phyloP scores from a whole-genome alignment of 2,888 invertebrate species.

The Pedicia rivosa region DNA sequence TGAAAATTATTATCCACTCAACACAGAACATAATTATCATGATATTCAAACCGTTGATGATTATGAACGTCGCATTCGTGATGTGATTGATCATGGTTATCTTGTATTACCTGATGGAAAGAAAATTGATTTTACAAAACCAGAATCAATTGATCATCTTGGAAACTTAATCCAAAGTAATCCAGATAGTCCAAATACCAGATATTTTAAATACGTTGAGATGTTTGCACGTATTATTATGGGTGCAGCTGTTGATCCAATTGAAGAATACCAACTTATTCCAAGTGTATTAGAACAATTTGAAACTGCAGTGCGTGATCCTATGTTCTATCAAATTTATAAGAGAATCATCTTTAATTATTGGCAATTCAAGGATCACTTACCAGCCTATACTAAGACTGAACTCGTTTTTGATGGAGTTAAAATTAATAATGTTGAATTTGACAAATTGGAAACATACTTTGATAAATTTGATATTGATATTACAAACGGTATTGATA shows the following conservation, averaged over 20 bases:
- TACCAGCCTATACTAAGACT: conserved; percentile 42
- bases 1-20: conserved; percentile 36
- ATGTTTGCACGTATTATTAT: conserved; percentile 36
- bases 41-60: conserved; percentile 29
- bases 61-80: conserved; percentile 39
- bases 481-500: conserved; percentile 32
- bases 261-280: conserved; percentile 19
- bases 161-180: conserved; percentile 40
- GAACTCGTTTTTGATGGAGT: conserved; percentile 47
- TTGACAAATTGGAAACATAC: conserved; percentile 49
- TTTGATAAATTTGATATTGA: conserved; percentile 51
- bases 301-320: conserved; percentile 53
- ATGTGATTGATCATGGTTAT: conserved; percentile 42
- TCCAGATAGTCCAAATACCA: conserved; percentile 33
- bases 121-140: conserved; percentile 25
- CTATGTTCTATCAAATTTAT: conserved; percentile 52
- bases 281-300: conserved; percentile 39
- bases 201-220: conserved; percentile 36
- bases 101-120: conserved; percentile 24
- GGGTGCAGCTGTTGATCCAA: conserved; percentile 28
- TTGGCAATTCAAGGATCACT: conserved; percentile 35
- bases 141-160: conserved; percentile 30
- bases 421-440: conserved; percentile 41
- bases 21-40: conserved; percentile 22
- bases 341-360: conserved; percentile 41